Percentiles rank a stretch among this genome's conserved stretches.
These are phyloP conservation scores for Solenodon paradoxus DNA, from an alignment of 2,113 vertebrate genomes.

Conservation along the genomic window DNA sequence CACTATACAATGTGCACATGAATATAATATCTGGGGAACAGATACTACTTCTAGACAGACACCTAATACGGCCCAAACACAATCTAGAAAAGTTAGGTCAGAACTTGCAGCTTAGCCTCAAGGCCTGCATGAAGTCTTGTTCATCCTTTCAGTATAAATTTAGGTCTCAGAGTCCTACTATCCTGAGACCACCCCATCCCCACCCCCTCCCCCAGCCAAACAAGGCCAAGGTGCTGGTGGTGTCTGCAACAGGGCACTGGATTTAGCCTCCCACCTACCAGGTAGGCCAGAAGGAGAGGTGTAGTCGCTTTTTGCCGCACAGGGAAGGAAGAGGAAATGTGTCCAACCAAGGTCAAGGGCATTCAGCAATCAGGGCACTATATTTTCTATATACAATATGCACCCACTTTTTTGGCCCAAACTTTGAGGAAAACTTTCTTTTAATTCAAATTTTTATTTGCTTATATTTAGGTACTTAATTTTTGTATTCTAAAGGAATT, in stretches of 20 bases:
- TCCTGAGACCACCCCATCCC: too few relatives aligned
- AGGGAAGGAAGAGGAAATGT: background rate
- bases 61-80: background rate
- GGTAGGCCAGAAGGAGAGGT: fast-evolving
- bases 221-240: too few relatives aligned
- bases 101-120: background rate
- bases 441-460: too few relatives aligned
- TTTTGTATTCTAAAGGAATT: too few relatives aligned
- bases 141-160: background rate
- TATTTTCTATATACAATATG: too few relatives aligned
- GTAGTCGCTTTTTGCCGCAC: too few relatives aligned
- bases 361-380: background rate
- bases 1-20: background rate
- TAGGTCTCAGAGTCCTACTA: background rate
- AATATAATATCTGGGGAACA: background rate
- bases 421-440: too few relatives aligned
- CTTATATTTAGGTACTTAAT: too few relatives aligned
- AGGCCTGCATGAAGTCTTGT: background rate
- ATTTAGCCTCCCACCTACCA: background rate
- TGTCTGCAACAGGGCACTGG: background rate
- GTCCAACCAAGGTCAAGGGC: background rate
- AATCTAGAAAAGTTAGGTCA: background rate
- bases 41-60: background rate
- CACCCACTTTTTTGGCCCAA: too few relatives aligned
- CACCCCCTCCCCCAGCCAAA: background rate